A percentile compares a stretch with the other conserved stretches of the same genome.
These are phyloP conservation scores for Dromius quadrimaculatus DNA, from an alignment of 2,888 invertebrate species.

Conservation along the genomic window DNA sequence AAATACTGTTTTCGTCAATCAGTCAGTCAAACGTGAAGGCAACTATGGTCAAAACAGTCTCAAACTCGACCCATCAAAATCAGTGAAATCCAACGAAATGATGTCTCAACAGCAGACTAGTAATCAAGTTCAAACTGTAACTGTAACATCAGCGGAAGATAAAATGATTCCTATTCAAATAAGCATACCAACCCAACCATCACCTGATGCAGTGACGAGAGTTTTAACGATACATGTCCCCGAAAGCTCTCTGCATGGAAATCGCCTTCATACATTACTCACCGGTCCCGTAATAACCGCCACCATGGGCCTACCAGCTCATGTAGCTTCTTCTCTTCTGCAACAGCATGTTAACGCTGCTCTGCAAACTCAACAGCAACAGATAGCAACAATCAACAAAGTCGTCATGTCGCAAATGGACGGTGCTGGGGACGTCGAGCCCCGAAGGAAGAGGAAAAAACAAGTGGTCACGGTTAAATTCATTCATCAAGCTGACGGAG, in stretches of 20 bases:
- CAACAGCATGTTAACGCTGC: conserved; percentile 91
- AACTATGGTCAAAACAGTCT: conserved; percentile 52
- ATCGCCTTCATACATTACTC: conserved; percentile 75
- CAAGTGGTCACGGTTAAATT: conserved; percentile 18
- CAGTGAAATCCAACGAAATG: not conserved
- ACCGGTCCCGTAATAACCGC: conserved; percentile 91
- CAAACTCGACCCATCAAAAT: conserved; percentile 48
- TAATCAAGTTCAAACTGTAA: conserved; percentile 51
- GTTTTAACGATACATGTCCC: conserved; percentile 92
- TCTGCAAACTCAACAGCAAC: conserved; percentile 47
- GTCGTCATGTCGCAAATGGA: conserved; percentile 35
- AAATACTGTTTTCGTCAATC: conserved; percentile 50
- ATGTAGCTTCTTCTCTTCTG: conserved; percentile 83
- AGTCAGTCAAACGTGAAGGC: conserved; percentile 41
- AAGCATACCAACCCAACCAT: conserved; percentile 84
- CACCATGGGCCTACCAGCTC: conserved; percentile 87
- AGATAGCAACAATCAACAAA: conserved; percentile 61
- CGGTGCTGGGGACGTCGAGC: conserved; percentile 20
- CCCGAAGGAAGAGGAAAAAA: not conserved
- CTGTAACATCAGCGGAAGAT: conserved; percentile 58
- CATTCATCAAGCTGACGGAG: conserved; percentile 67
- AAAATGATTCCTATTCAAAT: conserved; percentile 76
- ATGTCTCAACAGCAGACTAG: conserved; percentile 53
- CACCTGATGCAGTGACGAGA: conserved; percentile 74
- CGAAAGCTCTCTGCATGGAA: conserved; percentile 76